Percentiles rank a stretch among this genome's conserved stretches.
Evolutionary conservation across 1,140 invertebrate genomes (phyloP).

Genomic region (Penaeus japonicus): DNA sequence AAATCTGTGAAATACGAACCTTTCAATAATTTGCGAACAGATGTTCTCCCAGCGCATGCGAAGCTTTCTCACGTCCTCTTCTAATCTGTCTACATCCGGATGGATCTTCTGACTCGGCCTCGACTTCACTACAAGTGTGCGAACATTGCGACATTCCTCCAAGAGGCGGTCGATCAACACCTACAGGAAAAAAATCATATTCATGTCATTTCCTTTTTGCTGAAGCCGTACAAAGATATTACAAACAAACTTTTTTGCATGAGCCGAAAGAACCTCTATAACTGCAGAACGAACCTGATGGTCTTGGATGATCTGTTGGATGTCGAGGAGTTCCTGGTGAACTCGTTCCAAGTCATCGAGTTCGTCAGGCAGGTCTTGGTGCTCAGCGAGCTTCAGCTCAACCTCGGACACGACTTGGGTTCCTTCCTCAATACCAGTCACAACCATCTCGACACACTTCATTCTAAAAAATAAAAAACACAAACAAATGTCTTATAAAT

Average conservation of each 20-base stretch:
- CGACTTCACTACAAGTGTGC: constrained; percentile 85
- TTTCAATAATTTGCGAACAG: constrained; percentile 87
- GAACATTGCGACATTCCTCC: constrained; percentile 85
- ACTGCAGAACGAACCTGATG: constrained; percentile 61
- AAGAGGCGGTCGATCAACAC: constrained; percentile 87
- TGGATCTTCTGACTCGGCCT: constrained; percentile 74
- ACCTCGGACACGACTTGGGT: constrained; percentile 87
- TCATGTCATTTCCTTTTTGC: not conserved
- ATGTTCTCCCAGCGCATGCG: constrained; percentile 90
- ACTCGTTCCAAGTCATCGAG: constrained; percentile 77
- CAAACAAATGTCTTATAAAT: not conserved
- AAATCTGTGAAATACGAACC: constrained; percentile 67
- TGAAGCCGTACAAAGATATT: not conserved
- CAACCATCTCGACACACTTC: constrained; percentile 89
- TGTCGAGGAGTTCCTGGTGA: constrained; percentile 64
- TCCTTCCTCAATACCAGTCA: constrained; percentile 89
- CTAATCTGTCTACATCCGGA: constrained; percentile 89
- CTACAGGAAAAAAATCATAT: constrained; percentile 69
- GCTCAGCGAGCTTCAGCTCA: constrained; percentile 87
- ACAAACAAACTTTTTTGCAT: not conserved
- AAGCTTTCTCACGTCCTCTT: constrained; percentile 88
- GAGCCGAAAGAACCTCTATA: not conserved
- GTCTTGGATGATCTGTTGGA: constrained; percentile 60
- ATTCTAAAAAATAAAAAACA: constrained; percentile 63
- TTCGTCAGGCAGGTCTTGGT: constrained; percentile 83